Evolutionary conservation across 2,797 vertebrate genomes (phyloP), one percentile per base, ranked within the genome.

Genomic region (Microcaecilia unicolor): DNA sequence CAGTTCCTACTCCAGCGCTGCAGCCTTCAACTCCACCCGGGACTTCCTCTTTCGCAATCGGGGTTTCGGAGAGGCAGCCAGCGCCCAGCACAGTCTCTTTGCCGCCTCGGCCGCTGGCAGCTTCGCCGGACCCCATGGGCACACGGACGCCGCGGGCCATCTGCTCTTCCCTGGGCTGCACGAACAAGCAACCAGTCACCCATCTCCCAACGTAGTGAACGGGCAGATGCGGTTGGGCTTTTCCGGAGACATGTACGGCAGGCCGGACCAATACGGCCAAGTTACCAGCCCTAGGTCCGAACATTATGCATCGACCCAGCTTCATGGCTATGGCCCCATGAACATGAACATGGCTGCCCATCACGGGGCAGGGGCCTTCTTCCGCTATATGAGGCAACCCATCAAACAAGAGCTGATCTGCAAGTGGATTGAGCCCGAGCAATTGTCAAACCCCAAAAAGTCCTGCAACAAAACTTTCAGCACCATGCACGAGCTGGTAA

Each of bases 261-360:
- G 95, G 45, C 88, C 95, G 8, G 95, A 99, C 25, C 95, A 98
- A 78, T 99, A 98, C 25, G 89, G 92, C 46, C 95, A 98, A 70
- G 95, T 99, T 57, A 90, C 92, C 12, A 98, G 94, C 67, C 94
- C 94, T 12, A 77, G 95, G 37, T 96, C 94, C 33, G 95, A 99
- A 55, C 93, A 95, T 64, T 99, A 99, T 6, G 92, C 93, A 0
- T 92, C 94, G 10, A 89, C 88, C 26, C 94, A 95, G 79, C 74
- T 99, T 25, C 95, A 99, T 72, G 91, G 94, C 70, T 99, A 99
- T 28, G 93, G 93, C 74, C 91, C 92, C 72, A 92, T 97, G 87
- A 97, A 97, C 78, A 93, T 97, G 93, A 97, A 97, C 73, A 96
- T 97, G 91, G 92, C 93, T 63, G 92, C 92, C n/a, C 93, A 97